Evolutionary conservation across 2,113 vertebrate genomes (phyloP), one percentile per base, ranked within the genome.

Genomic region (Aegotheles bennettii): DNA sequence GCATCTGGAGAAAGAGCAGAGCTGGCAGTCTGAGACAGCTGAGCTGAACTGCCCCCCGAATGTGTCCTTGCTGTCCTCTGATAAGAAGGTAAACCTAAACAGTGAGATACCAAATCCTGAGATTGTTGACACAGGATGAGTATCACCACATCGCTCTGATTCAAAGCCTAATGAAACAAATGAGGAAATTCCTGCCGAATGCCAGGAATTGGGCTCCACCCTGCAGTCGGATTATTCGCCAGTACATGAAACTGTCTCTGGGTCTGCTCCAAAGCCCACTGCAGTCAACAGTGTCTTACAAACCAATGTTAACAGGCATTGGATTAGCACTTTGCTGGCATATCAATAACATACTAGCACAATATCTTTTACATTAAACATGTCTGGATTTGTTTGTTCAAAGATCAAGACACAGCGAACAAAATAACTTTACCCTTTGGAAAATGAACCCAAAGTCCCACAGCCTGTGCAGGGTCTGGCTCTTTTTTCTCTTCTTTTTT

Each of bases 191-290:
- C 76, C 89, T 77, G 36, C n/a, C 0, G 6, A 87, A 76, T 31
- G 81, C 83, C 71, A 78, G 71, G 70, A 92, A 61, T 81, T n/a
- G 9, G 65, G 77, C 82, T 82, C 84, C 85, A 67, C 45, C 64
- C 77, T 89, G 57, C 7, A 73, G 59, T 0, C 79, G 75, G 78
- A 87, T 87, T 88, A 93, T 84, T 87, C 84, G 59, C 56, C 21
- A 89, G 33, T 40, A 70, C 70, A 73, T 35, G 64, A 94, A 96
- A 77, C 82, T 82, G 86, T 83, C 76, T 56, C 80, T 96, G 90
- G 57, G 74, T 80, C 64, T 93, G 69, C 93, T 95, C 91, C 94
- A 96, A 90, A 96, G 89, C 82, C 88, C 90, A 92, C 59, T 93
- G 86, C 79, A 87, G 35, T 87, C 77, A 89, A 78, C 48, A 77